phyloP scores from a whole-genome alignment of 1,140 invertebrate species.

The Parapsyche elsis region DNA sequence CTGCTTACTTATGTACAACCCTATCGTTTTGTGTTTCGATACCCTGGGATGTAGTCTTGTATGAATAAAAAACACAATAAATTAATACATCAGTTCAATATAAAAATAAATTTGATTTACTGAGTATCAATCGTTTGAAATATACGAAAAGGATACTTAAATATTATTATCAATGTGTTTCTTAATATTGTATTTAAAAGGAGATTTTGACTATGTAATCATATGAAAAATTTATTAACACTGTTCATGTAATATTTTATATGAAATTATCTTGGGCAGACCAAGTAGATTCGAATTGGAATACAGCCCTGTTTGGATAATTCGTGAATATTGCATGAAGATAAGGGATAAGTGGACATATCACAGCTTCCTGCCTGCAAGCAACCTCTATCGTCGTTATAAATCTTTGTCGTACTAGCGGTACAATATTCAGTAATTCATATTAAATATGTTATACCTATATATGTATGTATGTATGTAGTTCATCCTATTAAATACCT shows the following conservation, averaged over 20 bases:
- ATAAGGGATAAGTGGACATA: conserved; percentile 52
- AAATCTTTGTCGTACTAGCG: not conserved
- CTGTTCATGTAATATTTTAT: too few relatives aligned
- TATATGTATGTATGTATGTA: too few relatives aligned
- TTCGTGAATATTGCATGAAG: conserved; percentile 44
- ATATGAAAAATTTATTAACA: too few relatives aligned
- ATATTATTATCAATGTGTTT: too few relatives aligned
- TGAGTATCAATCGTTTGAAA: too few relatives aligned
- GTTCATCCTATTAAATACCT: too few relatives aligned
- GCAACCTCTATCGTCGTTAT: not conserved
- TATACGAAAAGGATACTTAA: too few relatives aligned
- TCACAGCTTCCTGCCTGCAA: conserved; percentile 36
- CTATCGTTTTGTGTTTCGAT: conserved; percentile 49
- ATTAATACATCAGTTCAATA: not conserved
- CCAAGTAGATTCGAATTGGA: not conserved
- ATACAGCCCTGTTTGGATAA: conserved; percentile 25
- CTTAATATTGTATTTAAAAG: too few relatives aligned
- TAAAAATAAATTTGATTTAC: too few relatives aligned
- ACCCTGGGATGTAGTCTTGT: conserved; percentile 19
- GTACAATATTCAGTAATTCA: conserved; percentile 2
- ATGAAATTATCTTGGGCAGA: too few relatives aligned
- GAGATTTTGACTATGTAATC: too few relatives aligned
- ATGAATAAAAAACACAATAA: not conserved
- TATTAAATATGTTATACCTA: not conserved
- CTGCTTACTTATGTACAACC: conserved; percentile 52